Percentiles rank a stretch among this genome's conserved stretches.
Conservation (phyloP, 2,888 invertebrate genomes). For the Watsonalla binaria region DNA sequence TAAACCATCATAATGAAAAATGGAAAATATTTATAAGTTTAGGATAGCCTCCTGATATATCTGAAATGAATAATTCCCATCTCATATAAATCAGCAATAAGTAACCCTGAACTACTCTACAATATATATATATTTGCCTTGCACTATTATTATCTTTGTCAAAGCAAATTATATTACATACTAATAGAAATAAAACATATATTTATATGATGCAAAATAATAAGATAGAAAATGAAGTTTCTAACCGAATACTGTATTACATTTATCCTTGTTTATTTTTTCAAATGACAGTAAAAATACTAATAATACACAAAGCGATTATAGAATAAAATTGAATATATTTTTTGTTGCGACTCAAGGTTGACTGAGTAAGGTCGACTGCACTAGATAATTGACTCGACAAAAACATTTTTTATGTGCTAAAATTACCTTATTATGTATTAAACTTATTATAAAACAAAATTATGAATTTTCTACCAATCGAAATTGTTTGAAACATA, state of each 20-base stretch:
- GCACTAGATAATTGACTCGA: not conserved
- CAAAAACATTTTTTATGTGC: not conserved
- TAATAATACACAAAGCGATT: not conserved
- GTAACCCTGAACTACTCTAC: no score
- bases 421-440: not conserved
- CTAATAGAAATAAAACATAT: no score
- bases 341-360: conserved; percentile 15
- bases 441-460: not conserved
- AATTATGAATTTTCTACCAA: not conserved
- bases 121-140: no score
- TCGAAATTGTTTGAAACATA: not conserved
- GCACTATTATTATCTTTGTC: no score
- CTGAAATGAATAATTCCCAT: no score
- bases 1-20: no score
- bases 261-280: no score
- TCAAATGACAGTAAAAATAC: not conserved
- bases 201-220: not conserved
- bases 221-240: not conserved
- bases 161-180: no score
- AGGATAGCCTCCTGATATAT: no score
- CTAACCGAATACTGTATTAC: not conserved
- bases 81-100: no score
- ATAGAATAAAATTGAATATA: not conserved
- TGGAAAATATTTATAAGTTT: no score
- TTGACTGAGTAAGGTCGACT: conserved; percentile 9